Evolutionary conservation across 2,113 vertebrate genomes (phyloP).

Genomic region (Actinemys pallida): DNA sequence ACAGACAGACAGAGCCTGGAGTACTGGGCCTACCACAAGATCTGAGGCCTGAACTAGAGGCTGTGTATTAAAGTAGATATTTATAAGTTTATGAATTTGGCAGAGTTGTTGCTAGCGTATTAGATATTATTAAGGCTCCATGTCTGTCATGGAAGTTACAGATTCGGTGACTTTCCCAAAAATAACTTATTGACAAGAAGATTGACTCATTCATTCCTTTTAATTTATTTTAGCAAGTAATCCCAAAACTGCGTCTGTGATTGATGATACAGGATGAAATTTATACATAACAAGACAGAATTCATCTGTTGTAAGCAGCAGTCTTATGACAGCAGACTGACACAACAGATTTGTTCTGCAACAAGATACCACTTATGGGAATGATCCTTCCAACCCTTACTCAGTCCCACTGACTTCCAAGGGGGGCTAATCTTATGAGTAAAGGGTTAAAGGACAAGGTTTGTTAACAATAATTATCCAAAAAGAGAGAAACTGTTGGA

Average conservation of each 20-base stretch:
- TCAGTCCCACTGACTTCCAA: not conserved
- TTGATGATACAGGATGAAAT: conserved; percentile 7
- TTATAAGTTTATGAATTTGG: not conserved
- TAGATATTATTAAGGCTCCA: not conserved
- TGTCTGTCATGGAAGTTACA: too few species aligned
- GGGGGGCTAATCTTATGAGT: not conserved
- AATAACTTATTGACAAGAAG: not conserved
- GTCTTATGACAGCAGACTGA: not conserved
- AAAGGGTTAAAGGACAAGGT: not conserved
- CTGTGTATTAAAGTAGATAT: not conserved
- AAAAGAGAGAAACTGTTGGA: not conserved
- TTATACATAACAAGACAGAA: not conserved
- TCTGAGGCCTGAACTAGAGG: not conserved
- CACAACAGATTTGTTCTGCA: conserved; percentile 13
- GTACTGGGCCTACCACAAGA: not conserved
- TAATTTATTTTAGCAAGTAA: not conserved
- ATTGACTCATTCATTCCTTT: conserved; percentile 9
- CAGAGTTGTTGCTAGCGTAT: not conserved
- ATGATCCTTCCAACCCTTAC: not conserved
- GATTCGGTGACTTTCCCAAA: not conserved
- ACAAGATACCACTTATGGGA: not conserved
- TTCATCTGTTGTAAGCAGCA: not conserved
- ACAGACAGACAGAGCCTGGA: not conserved
- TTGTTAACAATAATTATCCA: not conserved
- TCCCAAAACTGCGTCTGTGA: not conserved